Evolutionary conservation across 2,113 vertebrate species (phyloP).

Genomic region (Rhineura floridana): DNA sequence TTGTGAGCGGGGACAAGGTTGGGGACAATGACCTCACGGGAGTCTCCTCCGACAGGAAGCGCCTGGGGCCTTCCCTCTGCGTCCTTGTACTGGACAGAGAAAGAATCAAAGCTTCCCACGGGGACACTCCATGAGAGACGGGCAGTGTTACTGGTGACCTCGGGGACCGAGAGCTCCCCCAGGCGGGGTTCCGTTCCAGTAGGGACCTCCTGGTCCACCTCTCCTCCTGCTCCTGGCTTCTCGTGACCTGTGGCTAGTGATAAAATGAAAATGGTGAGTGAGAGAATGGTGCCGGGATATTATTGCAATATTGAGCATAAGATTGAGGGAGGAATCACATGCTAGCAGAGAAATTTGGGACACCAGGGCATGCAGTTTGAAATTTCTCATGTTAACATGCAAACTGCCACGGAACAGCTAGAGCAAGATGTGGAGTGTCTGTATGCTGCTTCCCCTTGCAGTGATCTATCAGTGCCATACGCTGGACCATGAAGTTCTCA

Average conservation of each 20-base stretch:
- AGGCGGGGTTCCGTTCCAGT: neutral
- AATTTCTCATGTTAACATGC: neutral
- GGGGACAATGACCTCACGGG: slow-evolving; percentile 2
- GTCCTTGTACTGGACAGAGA: slow-evolving; percentile 21
- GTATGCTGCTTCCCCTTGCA: neutral
- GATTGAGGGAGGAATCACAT: neutral
- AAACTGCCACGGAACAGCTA: neutral
- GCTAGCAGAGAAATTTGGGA: neutral
- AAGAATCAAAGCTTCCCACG: slow-evolving; percentile 17
- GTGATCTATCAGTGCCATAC: neutral
- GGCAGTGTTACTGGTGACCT: neutral
- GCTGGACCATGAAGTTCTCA: neutral
- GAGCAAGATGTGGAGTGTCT: neutral
- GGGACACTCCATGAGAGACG: neutral
- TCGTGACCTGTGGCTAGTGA: neutral
- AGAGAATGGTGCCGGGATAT: neutral
- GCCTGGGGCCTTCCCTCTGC: neutral
- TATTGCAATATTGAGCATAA: neutral
- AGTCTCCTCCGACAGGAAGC: slow-evolving; percentile 25
- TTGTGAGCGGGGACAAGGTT: slow-evolving; percentile 59
- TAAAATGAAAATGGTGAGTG: neutral
- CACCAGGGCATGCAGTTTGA: neutral
- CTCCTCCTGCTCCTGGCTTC: neutral
- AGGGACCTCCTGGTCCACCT: neutral
- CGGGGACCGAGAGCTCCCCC: neutral